Conservation (phyloP, 2,888 invertebrate genomes). For the Scaptodrosophila latifasciaeformis region DNA sequence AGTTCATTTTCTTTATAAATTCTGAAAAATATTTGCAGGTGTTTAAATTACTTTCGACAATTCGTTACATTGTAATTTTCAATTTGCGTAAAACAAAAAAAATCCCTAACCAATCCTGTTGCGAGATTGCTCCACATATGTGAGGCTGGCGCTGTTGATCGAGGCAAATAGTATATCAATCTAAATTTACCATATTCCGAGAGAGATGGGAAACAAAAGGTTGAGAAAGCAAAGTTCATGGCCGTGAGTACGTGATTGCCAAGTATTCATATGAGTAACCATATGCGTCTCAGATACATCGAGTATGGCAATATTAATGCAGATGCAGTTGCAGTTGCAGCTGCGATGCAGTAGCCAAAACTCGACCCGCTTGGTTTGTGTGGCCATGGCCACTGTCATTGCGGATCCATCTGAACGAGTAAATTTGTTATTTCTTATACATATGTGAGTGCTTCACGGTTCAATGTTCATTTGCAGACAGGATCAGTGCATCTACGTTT, state of each 20-base stretch:
- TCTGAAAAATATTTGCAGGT: constrained; percentile 38
- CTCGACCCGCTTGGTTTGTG: background rate
- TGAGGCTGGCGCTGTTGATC: constrained; percentile 19
- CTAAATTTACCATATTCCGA: too few species aligned
- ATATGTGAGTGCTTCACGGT: too few species aligned
- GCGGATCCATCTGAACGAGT: too few species aligned
- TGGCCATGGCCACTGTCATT: constrained; percentile 22
- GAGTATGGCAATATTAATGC: constrained; percentile 17
- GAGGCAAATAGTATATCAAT: background rate
- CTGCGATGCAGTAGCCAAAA: constrained; percentile 52
- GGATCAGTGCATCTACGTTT: too few species aligned
- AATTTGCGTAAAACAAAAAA: constrained; percentile 54
- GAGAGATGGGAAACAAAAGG: constrained; percentile 35
- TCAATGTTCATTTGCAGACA: too few species aligned
- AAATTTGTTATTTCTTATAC: too few species aligned
- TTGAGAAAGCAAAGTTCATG: constrained; percentile 71
- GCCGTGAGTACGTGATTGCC: constrained; percentile 57
- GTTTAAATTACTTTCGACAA: constrained; percentile 24
- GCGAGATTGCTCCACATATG: background rate
- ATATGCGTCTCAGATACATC: constrained; percentile 13
- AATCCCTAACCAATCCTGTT: constrained; percentile 21
- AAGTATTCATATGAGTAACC: background rate
- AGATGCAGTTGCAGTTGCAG: constrained; percentile 49
- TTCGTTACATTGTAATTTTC: constrained; percentile 50
- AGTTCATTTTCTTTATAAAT: too few species aligned